Conservation (phyloP, 2,888 invertebrate species). For the Omphaloscelis lunosa region DNA sequence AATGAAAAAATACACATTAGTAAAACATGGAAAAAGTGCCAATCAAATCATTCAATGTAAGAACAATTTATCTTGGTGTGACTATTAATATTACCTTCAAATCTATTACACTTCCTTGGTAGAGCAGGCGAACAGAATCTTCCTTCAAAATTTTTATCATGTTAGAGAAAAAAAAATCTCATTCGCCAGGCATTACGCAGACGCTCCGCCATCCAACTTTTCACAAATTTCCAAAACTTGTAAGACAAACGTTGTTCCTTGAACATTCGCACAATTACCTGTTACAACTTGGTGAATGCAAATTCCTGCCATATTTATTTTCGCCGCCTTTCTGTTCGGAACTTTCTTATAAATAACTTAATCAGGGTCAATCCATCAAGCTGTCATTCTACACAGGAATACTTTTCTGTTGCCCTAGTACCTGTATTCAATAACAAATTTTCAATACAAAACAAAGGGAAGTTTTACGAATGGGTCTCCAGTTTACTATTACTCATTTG, state of each 20-base stretch:
- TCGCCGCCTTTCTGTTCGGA: conserved; percentile 66
- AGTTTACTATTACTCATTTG: conserved; percentile 77
- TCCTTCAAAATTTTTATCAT: conserved; percentile 65
- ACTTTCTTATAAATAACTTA: conserved; percentile 73
- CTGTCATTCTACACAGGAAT: conserved; percentile 76
- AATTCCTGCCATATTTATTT: conserved; percentile 69
- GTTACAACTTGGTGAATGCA: conserved; percentile 68
- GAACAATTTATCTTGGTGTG: conserved; percentile 18
- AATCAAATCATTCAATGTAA: background rate
- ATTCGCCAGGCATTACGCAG: conserved; percentile 66
- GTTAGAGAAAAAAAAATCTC: conserved; percentile 64
- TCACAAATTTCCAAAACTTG: conserved; percentile 69
- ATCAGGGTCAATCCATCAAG: conserved; percentile 79
- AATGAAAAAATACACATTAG: conserved; percentile 24
- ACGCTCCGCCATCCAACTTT: conserved; percentile 66
- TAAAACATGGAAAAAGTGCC: background rate
- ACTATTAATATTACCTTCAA: conserved; percentile 42
- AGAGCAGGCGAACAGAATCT: conserved; percentile 60
- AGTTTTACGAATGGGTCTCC: conserved; percentile 73
- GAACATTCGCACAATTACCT: conserved; percentile 69
- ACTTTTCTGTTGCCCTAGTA: conserved; percentile 71
- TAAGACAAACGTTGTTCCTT: conserved; percentile 69
- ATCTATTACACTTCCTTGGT: conserved; percentile 60
- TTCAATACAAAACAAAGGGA: conserved; percentile 73
- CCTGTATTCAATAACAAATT: conserved; percentile 73